Base-by-base conservation (phyloP, 2,888 invertebrate species). In the Epirrita christyi region DNA sequence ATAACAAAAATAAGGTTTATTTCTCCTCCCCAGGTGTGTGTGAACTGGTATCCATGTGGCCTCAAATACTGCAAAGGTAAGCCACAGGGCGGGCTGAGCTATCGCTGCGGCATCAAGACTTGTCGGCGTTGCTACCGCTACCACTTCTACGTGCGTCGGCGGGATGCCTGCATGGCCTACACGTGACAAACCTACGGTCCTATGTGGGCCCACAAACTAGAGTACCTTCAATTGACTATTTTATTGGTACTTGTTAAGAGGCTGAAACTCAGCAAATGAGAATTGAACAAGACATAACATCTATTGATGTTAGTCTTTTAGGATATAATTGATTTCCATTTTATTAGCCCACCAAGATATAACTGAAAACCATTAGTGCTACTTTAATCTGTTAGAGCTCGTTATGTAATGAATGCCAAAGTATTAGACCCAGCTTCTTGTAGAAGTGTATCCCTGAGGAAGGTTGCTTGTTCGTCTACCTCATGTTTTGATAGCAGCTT, bases 21-120 rank as follows among this genome's bases (percentile, higher is more conserved):
- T 21, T n/a, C 21, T 4, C 6, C 15, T 28, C 8, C 11, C 13
- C 70, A 90, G 89, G 82, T 88, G 63, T 98, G 98, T 83, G 95
- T 98, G 50, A 97, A 97, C 51, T 98, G 98, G 98, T 98, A 98
- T 86, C 98, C 98, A 0, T 98, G 98, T 84, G 98, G 97, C 15
- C 93, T 98, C 41, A 98, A 98, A 81, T 98, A 98, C 88, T 98
- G 98, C 88, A 97, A 97, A 75, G 96, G 96, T 42, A 96, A 96
- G 82, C 94, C 94, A 42, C 93, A 94, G 67, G 93, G 93, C 9
- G 86, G 92, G 8, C 80, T 95, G 88, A 93, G 94, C 93, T 98
- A 98, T 90, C 94, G 98, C 50, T 98, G 98, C 83, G 98, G 98
- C 65, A 98, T 98, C 79, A 98, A 98, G 88, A 98, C 98, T 0